Conservation (phyloP, 2,888 invertebrate genomes). For the Melieria crassipennis region DNA sequence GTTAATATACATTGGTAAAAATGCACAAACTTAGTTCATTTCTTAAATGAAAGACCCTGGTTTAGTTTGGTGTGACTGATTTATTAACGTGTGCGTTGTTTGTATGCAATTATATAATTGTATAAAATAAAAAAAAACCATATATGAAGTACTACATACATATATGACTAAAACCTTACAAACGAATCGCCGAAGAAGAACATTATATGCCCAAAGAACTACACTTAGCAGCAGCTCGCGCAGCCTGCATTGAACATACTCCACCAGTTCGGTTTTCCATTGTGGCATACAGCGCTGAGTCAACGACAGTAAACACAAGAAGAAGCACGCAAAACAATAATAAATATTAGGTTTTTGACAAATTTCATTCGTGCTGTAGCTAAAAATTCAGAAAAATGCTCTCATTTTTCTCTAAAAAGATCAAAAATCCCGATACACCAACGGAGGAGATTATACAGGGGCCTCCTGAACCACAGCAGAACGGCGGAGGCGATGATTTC, state of each 20-base stretch:
- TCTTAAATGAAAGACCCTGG: too few relatives aligned
- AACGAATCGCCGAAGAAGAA: neutral
- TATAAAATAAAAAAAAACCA: neutral
- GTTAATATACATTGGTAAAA: too few relatives aligned
- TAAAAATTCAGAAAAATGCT: constrained; percentile 48
- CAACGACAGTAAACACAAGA: constrained; percentile 24
- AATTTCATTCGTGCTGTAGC: neutral
- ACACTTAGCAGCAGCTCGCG: neutral
- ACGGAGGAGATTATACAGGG: constrained; percentile 48
- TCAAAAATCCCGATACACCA: constrained; percentile 51
- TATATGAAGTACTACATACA: too few relatives aligned
- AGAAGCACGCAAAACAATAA: constrained; percentile 13
- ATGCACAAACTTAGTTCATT: too few relatives aligned
- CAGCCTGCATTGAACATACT: constrained; percentile 9
- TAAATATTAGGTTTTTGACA: neutral
- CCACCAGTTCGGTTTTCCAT: constrained; percentile 7
- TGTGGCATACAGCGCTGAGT: constrained; percentile 28
- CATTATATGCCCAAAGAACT: neutral
- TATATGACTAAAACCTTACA: neutral
- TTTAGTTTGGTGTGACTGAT: too few relatives aligned
- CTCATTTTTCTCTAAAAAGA: constrained; percentile 58
- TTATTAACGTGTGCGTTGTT: too few relatives aligned
- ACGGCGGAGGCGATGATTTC: constrained; percentile 56
- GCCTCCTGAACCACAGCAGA: constrained; percentile 36
- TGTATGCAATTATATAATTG: too few relatives aligned